Evolutionary conservation across 1,140 invertebrate genomes (phyloP).

Genomic region (Rhopalosiphum padi): DNA sequence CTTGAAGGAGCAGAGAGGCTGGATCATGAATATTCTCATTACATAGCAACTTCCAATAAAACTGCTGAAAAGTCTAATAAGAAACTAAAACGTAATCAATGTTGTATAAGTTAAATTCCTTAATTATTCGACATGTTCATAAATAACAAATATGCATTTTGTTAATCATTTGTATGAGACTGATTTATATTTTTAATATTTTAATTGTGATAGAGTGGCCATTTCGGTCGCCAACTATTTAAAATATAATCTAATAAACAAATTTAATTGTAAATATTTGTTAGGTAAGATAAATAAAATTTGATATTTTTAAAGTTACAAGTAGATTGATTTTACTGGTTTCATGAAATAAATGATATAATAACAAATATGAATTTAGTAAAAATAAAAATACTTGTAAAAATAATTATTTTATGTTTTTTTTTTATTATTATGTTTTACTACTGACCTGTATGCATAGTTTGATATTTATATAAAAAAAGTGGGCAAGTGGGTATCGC

Average conservation of each 20-base stretch:
- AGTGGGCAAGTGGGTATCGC: too few relatives aligned
- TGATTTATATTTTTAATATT: slow-evolving; percentile 52
- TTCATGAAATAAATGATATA: neutral
- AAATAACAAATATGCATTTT: slow-evolving; percentile 28
- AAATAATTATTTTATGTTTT: neutral
- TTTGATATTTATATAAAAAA: neutral
- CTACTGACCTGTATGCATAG: neutral
- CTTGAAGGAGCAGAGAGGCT: slow-evolving; percentile 60
- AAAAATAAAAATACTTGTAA: neutral
- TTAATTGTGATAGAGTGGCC: slow-evolving; percentile 45
- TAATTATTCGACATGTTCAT: neutral
- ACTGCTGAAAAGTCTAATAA: neutral
- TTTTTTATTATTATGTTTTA: neutral
- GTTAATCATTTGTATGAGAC: slow-evolving; percentile 38
- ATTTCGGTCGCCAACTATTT: neutral
- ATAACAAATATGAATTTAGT: neutral
- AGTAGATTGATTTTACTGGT: neutral
- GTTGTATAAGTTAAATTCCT: slow-evolving; percentile 7
- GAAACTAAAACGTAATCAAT: neutral
- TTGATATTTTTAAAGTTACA: neutral
- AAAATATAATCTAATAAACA: slow-evolving; percentile 29
- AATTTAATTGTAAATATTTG: slow-evolving; percentile 34
- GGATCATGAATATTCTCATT: slow-evolving; percentile 61
- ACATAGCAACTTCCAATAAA: slow-evolving; percentile 51
- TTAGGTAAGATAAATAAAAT: slow-evolving; percentile 36